phyloP scores from a whole-genome alignment of 2,113 vertebrate genomes.

The Tetraodon nigroviridis region DNA sequence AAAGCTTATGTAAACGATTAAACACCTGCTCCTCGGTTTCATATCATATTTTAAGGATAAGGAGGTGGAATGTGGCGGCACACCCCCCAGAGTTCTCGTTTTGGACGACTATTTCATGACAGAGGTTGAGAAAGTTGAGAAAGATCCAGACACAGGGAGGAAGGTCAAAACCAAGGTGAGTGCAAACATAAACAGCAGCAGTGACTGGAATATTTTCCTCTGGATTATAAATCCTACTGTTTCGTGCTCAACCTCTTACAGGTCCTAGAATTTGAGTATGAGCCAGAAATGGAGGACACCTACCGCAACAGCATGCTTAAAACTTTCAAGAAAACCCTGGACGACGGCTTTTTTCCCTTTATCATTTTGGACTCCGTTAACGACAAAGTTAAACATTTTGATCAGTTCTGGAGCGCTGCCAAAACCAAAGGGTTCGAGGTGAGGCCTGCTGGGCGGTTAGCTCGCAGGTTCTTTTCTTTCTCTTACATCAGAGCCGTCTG shows the following conservation, averaged over 20 bases:
- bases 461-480: not conserved
- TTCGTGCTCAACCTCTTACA: constrained; percentile 43
- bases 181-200: not conserved
- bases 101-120: constrained; percentile 98
- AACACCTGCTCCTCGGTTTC: not conserved
- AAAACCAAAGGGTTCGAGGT: constrained; percentile 99
- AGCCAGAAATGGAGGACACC: constrained; percentile 95
- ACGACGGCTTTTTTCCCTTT: constrained; percentile 98
- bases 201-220: no score
- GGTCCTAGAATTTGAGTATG: constrained; percentile 96
- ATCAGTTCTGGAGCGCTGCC: constrained; percentile 98
- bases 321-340: constrained; percentile 96
- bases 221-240: no score
- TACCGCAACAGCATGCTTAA: constrained; percentile 98
- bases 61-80: constrained; percentile 94
- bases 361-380: constrained; percentile 98
- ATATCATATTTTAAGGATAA: constrained; percentile 80
- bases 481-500: not conserved
- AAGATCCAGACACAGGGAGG: constrained; percentile 93
- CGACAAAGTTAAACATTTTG: constrained; percentile 92
- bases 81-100: constrained; percentile 93
- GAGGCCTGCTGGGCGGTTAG: constrained; percentile 9
- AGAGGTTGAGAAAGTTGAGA: constrained; percentile 91
- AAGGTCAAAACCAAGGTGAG: constrained; percentile 91
- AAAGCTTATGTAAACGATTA: not conserved